Evolutionary conservation across 1,140 invertebrate genomes (phyloP), one percentile per base, ranked within the genome.

Genomic region (Xylocopa sonorina): DNA sequence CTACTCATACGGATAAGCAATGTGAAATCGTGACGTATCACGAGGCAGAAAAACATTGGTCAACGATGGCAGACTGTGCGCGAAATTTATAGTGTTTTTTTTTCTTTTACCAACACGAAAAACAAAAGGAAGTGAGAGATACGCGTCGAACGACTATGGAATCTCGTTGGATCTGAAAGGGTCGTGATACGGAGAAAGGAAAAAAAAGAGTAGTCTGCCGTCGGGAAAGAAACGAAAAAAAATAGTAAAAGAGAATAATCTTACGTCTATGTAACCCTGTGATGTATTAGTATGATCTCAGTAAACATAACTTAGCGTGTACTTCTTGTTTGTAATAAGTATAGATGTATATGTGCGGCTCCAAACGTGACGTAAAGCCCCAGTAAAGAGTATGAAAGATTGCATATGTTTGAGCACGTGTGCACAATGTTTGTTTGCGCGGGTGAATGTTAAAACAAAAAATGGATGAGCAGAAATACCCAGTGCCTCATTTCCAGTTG

Each of bases 251-350:
- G 71, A 83, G 86, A 78, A 68, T 75, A 91, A 91, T 86, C 87
- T 89, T 86, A 82, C 86, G 87, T 91, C 88, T 90, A 91, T 93
- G 92, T 93, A 93, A 93, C 92, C 92, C 92, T 93, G 92, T 93
- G 92, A 92, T 92, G 92, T 93, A 93, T 93, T 93, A 92, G 90
- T 92, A 92, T 93, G 92, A 93, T 93, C 92, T 93, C 92, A 93
- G 89, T 92, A 92, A 93, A 90, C 87, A 83, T 92, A 91, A 92
- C 88, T 90, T 91, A 91, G 87, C 80, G 75, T 82, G 87, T 92
- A 92, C 80, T 90, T 90, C 88, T 89, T 90, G 90, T 86, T 87
- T 89, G 84, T 80, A 81, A 83, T 90, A 91, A 90, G 89, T 90
- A 71, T 71, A 91, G 86, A 87, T 79, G 55, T 89, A 88, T 81